Base-by-base conservation (phyloP, 2,888 invertebrate genomes). In the Trissonchulus sp. region DNA sequence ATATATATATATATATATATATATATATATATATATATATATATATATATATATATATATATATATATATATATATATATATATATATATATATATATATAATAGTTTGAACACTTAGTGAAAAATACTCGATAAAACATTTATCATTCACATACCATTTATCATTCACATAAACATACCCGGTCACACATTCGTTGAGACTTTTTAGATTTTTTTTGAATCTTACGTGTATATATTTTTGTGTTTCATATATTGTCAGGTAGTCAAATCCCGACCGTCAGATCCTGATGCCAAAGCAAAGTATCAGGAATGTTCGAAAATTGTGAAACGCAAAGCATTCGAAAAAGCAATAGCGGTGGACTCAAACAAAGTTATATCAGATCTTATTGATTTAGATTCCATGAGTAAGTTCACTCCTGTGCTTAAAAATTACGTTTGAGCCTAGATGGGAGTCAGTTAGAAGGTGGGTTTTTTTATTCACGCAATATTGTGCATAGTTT, bases 301-400 rank as follows among this genome's bases (percentile, higher is more conserved):
- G 86, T 95, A 89, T 85, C 90, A 89, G 72, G 97, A 98, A 87
- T 99, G 99, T 86, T 92, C 90, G 85, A 99, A 98, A 88, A 93
- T 99, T 83, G 92, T 97, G 8, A 93, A 92, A 85, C 92, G 92
- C 87, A 89, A 93, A 80, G 95, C 96, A 8, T 99, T 99, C 87
- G 94, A 96, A 85, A 93, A 93, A 85, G 99, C 99, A 18, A 99
- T 99, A 82, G 90, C 96, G 0, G 92, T 93, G 0, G 95, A 98
- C 81, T 92, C 93, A 80, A 92, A 92, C 83, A 92, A 91, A 80
- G 91, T 91, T 81, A 90, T 97, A 80, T 91, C 94, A 0, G 94
- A 96, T 83, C 93, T 81, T 91, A 96, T 86, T 87, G 96, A 77
- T 28, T 33, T 75, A 1, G 37, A 74, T 15, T 18, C 76, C 18